These are phyloP conservation scores for Pocillopora meandrina DNA, from an alignment of 92 coral and sea anemone species.

Conservation along the genomic window DNA sequence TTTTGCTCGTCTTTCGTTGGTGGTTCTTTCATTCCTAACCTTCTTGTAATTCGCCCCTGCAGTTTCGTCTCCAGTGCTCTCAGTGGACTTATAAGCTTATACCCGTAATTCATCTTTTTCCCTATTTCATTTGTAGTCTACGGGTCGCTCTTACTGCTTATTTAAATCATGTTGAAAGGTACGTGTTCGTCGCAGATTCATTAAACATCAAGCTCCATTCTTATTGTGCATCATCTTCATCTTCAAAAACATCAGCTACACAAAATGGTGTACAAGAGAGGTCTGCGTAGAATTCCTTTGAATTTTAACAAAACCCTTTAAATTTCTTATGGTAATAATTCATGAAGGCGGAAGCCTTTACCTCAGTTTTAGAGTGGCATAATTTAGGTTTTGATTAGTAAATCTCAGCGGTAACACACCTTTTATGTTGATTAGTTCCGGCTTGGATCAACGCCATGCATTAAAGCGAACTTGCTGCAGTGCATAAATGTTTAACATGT, in stretches of 20 bases:
- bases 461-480: too few relatives aligned
- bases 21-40: too few relatives aligned
- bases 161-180: constrained; percentile 7
- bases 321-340: neutral
- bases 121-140: constrained; percentile 30
- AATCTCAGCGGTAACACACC: neutral
- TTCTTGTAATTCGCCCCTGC: too few relatives aligned
- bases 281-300: constrained; percentile 27
- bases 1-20: neutral
- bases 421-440: constrained; percentile 8
- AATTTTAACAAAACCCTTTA: constrained; percentile 3
- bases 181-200: constrained; percentile 19
- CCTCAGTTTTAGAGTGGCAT: neutral
- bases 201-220: constrained; percentile 27
- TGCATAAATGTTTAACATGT: too few relatives aligned
- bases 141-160: constrained; percentile 20
- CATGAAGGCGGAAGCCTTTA: neutral
- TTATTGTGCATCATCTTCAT: constrained; percentile 20
- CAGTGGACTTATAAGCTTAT: constrained; percentile 5
- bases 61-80: too few relatives aligned
- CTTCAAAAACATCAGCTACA: too few relatives aligned
- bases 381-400: constrained; percentile 2
- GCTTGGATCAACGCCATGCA: too few relatives aligned
- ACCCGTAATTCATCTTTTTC: constrained; percentile 15
- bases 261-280: constrained; percentile 18